phyloP scores from a whole-genome alignment of 2,797 vertebrate genomes.

The Diplodus puntazzo region DNA sequence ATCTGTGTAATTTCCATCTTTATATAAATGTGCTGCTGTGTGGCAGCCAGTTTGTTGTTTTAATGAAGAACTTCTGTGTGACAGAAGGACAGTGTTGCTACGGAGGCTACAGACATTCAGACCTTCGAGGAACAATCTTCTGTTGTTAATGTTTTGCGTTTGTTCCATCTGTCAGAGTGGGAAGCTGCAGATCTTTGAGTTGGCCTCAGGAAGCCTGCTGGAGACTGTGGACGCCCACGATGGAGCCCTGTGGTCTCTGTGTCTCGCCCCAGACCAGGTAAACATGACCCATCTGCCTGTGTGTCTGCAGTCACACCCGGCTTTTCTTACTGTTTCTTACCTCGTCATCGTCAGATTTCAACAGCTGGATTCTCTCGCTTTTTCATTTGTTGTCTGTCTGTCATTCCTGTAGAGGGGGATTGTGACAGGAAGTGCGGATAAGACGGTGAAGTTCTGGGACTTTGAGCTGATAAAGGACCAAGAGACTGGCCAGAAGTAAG shows the following conservation, averaged over 20 bases:
- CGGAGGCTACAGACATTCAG: background rate
- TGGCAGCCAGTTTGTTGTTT: background rate
- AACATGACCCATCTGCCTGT: background rate
- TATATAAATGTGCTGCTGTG: background rate
- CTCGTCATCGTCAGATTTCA: background rate
- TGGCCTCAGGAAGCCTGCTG: slow-evolving; percentile 92
- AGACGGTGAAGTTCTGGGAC: slow-evolving; percentile 97
- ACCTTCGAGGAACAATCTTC: background rate
- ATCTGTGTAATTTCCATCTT: background rate
- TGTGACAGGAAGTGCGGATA: slow-evolving; percentile 94
- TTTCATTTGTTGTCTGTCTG: background rate
- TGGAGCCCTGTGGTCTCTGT: slow-evolving; percentile 93
- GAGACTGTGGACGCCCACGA: slow-evolving; percentile 89
- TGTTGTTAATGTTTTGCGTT: background rate
- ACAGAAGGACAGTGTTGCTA: background rate
- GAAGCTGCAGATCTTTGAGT: slow-evolving; percentile 94
- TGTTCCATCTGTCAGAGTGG: slow-evolving; percentile 85
- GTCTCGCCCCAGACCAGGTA: slow-evolving; percentile 95
- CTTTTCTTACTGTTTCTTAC: background rate
- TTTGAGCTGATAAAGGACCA: slow-evolving; percentile 95
- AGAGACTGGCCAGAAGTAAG: slow-evolving; percentile 88
- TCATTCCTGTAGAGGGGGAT: slow-evolving; percentile 88
- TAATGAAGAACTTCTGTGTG: background rate
- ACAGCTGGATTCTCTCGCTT: background rate
- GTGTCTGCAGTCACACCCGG: background rate